A percentile compares a stretch with the other conserved stretches of the same genome.
phyloP scores from a whole-genome alignment of 2,113 vertebrate species.

The Xiphophorus couchianus region DNA sequence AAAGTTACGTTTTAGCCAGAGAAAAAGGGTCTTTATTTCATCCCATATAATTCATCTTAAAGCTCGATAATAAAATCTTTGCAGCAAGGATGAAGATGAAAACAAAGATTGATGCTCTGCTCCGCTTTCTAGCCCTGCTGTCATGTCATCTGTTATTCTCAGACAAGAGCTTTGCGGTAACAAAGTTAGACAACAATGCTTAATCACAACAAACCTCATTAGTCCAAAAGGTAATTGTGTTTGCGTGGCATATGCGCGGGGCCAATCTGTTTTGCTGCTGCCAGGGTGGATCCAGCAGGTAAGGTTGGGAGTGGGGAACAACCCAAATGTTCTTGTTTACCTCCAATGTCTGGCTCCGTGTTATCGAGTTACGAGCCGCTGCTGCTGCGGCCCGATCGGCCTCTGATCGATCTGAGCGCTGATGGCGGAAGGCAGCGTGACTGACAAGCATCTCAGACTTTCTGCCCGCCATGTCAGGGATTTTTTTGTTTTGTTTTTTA shows the following conservation, averaged over 20 bases:
- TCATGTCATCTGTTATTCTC: constrained; percentile 78
- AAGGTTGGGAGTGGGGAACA: constrained; percentile 22
- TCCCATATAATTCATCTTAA: constrained; percentile 51
- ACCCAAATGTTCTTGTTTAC: constrained; percentile 77
- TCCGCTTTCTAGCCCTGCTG: constrained; percentile 65
- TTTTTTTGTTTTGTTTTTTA: constrained; percentile 13
- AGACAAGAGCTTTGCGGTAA: constrained; percentile 68
- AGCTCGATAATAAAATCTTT: constrained; percentile 67
- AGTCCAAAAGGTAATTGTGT: constrained; percentile 75
- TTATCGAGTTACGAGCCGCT: constrained; percentile 79
- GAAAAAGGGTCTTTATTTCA: constrained; percentile 28
- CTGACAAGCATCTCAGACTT: constrained; percentile 70
- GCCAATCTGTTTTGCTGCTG: constrained; percentile 69
- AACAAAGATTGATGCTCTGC: constrained; percentile 72
- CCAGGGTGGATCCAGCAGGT: constrained; percentile 44
- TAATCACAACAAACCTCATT: constrained; percentile 79
- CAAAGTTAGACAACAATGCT: constrained; percentile 75
- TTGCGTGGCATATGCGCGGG: constrained; percentile 68
- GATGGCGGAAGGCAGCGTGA: constrained; percentile 72
- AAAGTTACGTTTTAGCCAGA: constrained; percentile 2
- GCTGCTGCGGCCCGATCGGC: constrained; percentile 58
- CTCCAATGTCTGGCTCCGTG: constrained; percentile 73
- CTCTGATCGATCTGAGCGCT: constrained; percentile 72
- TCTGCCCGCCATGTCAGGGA: constrained; percentile 63
- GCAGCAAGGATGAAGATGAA: constrained; percentile 58